These are phyloP conservation scores for Solenopsis fugax DNA, from an alignment of 1,140 invertebrate genomes.

Conservation along the genomic window DNA sequence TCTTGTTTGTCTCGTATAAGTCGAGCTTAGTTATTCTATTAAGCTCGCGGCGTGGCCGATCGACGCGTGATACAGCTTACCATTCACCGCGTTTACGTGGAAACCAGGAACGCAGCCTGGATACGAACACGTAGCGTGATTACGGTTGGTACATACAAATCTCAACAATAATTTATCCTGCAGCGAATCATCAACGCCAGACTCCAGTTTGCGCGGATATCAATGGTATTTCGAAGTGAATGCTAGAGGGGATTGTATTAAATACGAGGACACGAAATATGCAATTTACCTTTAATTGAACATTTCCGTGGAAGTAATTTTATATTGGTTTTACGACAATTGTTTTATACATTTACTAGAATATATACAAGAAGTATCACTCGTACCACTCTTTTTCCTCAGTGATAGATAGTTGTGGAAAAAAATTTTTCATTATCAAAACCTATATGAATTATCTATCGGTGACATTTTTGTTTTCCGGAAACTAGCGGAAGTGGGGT, in stretches of 20 bases:
- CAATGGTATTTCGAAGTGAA: slow-evolving; percentile 40
- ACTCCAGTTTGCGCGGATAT: slow-evolving; percentile 31
- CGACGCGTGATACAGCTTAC: slow-evolving; percentile 50
- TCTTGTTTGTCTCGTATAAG: slow-evolving; percentile 58
- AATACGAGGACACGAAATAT: slow-evolving; percentile 43
- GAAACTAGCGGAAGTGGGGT: too few relatives aligned
- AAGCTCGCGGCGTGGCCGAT: slow-evolving; percentile 48
- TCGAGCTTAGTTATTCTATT: slow-evolving; percentile 74
- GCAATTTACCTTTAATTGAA: slow-evolving; percentile 48
- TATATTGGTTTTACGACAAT: not conserved
- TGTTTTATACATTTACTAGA: not conserved
- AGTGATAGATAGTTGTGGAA: too few relatives aligned
- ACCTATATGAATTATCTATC: too few relatives aligned
- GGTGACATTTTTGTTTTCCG: too few relatives aligned
- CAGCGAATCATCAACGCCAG: slow-evolving; percentile 42
- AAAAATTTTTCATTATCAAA: too few relatives aligned
- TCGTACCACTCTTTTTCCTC: too few relatives aligned
- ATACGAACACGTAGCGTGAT: slow-evolving; percentile 39
- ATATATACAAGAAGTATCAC: too few relatives aligned
- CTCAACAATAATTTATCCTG: slow-evolving; percentile 60
- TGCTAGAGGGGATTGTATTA: slow-evolving; percentile 46
- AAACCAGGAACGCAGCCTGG: not conserved
- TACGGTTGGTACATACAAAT: slow-evolving; percentile 48
- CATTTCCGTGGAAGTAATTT: slow-evolving; percentile 33
- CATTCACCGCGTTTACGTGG: slow-evolving; percentile 30